Evolutionary conservation across 1,140 invertebrate genomes (phyloP), one percentile per base, ranked within the genome.

Genomic region (Drosophila repleta): DNA sequence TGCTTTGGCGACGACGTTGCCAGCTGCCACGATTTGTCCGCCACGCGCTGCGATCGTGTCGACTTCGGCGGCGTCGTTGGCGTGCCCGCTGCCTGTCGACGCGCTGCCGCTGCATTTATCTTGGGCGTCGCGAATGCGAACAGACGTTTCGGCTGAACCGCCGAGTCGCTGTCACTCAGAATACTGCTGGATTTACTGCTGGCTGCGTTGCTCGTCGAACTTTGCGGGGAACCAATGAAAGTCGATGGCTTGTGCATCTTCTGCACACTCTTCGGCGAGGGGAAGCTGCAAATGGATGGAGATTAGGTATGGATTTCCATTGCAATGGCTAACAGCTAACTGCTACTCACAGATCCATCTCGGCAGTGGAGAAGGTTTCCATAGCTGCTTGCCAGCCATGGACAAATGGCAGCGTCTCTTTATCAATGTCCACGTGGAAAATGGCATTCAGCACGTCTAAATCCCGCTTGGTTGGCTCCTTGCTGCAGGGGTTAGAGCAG

Each of bases 381-480:
- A 95, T 92, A 1, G 92, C 93, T 76, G 95, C 93, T 68, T 93
- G 92, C 96, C 96, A 96, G 41, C 93, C 93, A 84, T 94, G 94
- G 66, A 96, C 93, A 79, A 93, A 93, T n/a, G 96, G 95, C 91
- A 94, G 95, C 65, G 93, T 87, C 20, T 93, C 91, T 21, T 93
- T 79, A 26, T 92, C 91, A 46, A 96, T 90, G 7, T 92, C 26
- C 55, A 92, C 88, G 64, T 93, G 77, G 29, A 92, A 78, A 61
- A 96, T 83, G 5, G 95, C 95, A 77, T 95, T 95, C 63, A 93
- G 94, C 46, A 96, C 95, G 35, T 95, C 93, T 61, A 94, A 92
- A 91, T 96, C 96, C 56, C 94, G 93, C 87, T 95, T 96, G 0
- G 94, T 94, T 15, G 95, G 95, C 68, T 93, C 92, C 71, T 94